Evolutionary conservation across 1,140 invertebrate species (phyloP), one percentile per base, ranked within the genome.

Genomic region (Dendroctonus valens): DNA sequence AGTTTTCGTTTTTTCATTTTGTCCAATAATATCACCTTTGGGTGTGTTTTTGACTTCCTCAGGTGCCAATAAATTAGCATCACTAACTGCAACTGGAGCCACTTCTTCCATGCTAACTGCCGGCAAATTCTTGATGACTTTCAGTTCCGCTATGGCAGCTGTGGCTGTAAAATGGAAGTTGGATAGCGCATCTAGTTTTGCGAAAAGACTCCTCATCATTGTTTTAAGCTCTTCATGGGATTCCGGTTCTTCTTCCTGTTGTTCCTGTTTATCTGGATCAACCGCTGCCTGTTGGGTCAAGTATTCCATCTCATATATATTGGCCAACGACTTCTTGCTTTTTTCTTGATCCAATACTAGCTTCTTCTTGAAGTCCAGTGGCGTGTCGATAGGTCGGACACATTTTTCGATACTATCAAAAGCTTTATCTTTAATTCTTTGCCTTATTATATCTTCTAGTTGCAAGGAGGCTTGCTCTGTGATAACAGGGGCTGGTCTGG

Each of bases 151-250:
- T 63, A 86, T 83, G 9, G 87, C 85, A 81, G 83, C 82, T 82
- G 91, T 94, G 0, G 97, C 96, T 53, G 94, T 97, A 73, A 92
- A 98, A 79, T 97, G 91, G 79, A 91, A 98, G 79, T 98, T 96
- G 0, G 89, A 91, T 4, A 99, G 82, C 0, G 95, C 91, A 83
- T 99, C 94, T 9, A 99, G 81, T 81, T 98, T 91, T 6, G 83
- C 76, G 77, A 98, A 96, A 3, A 99, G 77, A 0, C 81, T 81
- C n/a, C 82, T 79, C 88, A 98, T 92, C 59, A 85, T 80, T 58
- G 86, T 81, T 69, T 85, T 84, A 50, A 98, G 92, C 79, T 91
- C 88, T 58, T 84, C 87, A 72, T 93, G 89, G 73, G 85, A 83
- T 74, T 89, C 83, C 0, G 89, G 87, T 77, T 80, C 86, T 60